A percentile compares a stretch with the other conserved stretches of the same genome.
These are phyloP conservation scores for Callospermophilus lateralis DNA, from an alignment of 2,113 vertebrate species.

Conservation along the genomic window DNA sequence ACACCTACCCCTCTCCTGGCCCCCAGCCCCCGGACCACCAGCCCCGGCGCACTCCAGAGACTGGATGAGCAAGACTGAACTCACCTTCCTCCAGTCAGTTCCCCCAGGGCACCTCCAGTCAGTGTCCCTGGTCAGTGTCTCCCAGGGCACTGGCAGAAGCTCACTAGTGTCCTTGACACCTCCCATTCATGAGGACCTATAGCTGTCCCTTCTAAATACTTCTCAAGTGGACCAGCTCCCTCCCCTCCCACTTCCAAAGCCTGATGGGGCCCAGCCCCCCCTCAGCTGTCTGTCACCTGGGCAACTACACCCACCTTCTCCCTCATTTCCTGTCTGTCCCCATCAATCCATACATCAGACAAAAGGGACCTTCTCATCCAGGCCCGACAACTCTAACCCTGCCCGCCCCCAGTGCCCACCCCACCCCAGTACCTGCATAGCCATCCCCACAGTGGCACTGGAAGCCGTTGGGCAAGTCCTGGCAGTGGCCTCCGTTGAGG, in stretches of 20 bases:
- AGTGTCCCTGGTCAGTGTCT: fast-evolving
- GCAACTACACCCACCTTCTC: not conserved
- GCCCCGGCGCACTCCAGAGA: not conserved
- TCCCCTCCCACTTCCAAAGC: not conserved
- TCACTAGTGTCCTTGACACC: not conserved
- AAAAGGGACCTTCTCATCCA: not conserved
- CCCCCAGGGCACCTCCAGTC: not conserved
- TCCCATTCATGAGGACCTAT: not conserved
- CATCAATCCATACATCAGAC: not conserved
- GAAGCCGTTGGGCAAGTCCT: constrained; percentile 92
- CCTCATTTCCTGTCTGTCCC: not conserved
- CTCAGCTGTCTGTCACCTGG: not conserved
- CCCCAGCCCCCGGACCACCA: not conserved
- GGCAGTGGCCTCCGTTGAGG: constrained; percentile 91
- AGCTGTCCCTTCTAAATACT: not conserved
- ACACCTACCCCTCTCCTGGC: not conserved
- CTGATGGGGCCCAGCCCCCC: not conserved
- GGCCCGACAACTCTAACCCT: not conserved
- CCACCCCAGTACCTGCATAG: constrained; percentile 90
- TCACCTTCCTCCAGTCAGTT: fast-evolving
- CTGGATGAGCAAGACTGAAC: not conserved
- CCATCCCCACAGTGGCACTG: constrained; percentile 91
- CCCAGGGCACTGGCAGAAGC: not conserved
- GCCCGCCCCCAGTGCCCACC: not conserved
- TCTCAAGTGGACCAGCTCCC: not conserved